A percentile compares a stretch with the other conserved stretches of the same genome.
Evolutionary conservation across 1,140 invertebrate genomes (phyloP).

Genomic region (Pseudomyrmex cubaensis): DNA sequence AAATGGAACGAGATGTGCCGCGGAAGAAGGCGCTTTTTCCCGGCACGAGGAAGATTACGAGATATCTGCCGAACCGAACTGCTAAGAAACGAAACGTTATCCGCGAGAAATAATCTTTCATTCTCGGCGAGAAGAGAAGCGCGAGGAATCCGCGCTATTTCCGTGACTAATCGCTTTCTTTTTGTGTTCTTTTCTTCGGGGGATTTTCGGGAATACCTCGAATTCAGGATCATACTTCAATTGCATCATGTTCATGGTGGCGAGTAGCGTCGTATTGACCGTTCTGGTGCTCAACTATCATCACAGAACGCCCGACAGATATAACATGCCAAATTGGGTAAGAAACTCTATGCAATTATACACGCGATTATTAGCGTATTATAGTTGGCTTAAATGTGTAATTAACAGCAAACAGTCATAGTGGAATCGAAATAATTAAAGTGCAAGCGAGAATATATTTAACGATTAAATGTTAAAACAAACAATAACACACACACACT

Average conservation of each 20-base stretch:
- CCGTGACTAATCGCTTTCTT: constrained; percentile 81
- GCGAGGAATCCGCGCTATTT: constrained; percentile 56
- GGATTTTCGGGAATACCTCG: constrained; percentile 79
- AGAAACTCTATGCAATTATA: constrained; percentile 73
- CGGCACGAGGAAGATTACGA: constrained; percentile 12
- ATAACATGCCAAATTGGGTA: constrained; percentile 98
- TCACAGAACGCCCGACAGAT: constrained; percentile 97
- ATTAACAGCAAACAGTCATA: constrained; percentile 1
- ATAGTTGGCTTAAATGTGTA: background rate
- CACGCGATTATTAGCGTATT: background rate
- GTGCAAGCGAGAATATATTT: background rate
- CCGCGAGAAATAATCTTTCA: constrained; percentile 58
- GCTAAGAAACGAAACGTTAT: background rate
- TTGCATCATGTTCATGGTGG: constrained; percentile 99
- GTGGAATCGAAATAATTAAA: constrained; percentile 13
- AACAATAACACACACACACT: background rate
- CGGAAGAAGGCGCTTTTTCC: background rate
- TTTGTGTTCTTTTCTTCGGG: constrained; percentile 75
- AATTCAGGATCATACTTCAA: constrained; percentile 98
- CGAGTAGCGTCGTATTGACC: constrained; percentile 98
- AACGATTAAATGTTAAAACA: constrained; percentile 20
- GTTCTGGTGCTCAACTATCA: constrained; percentile 99
- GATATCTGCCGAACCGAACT: background rate
- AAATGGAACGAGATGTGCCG: background rate
- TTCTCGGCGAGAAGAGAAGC: constrained; percentile 40